These are phyloP conservation scores for Heliconius erato DNA, from an alignment of 2,888 invertebrate genomes.

Conservation along the genomic window DNA sequence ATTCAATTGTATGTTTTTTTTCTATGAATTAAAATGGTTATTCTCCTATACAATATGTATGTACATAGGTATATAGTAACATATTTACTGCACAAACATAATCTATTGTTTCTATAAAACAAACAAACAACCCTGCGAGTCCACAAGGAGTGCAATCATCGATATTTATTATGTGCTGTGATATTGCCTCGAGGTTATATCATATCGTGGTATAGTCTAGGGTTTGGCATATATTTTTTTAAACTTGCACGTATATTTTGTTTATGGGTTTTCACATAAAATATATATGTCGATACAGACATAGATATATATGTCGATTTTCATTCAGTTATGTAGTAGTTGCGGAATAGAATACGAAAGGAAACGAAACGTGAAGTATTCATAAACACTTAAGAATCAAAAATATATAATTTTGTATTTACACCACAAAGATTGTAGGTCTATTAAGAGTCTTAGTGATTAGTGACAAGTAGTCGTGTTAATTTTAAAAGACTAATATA, in stretches of 20 bases:
- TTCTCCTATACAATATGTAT: not conserved
- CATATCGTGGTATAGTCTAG: conserved; percentile 29
- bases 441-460: no score
- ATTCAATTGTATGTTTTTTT: no score
- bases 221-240: not conserved
- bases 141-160: conserved; percentile 40
- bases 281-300: no score
- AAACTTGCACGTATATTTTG: not conserved
- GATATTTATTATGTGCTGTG: conserved; percentile 43
- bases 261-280: not conserved
- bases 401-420: not conserved
- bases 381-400: not conserved
- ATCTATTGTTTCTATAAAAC: conserved; percentile 32
- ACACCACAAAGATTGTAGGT: no score
- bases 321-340: not conserved
- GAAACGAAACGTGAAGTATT: not conserved
- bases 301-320: not conserved
- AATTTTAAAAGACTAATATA: no score
- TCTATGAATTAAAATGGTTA: no score
- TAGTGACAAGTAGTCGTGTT: no score
- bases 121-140: conserved; percentile 14
- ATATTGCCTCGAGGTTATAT: conserved; percentile 43
- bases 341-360: not conserved
- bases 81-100: not conserved
- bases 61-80: not conserved